phyloP scores from a whole-genome alignment of 2,888 invertebrate species.

The Ectropis crepuscularia region DNA sequence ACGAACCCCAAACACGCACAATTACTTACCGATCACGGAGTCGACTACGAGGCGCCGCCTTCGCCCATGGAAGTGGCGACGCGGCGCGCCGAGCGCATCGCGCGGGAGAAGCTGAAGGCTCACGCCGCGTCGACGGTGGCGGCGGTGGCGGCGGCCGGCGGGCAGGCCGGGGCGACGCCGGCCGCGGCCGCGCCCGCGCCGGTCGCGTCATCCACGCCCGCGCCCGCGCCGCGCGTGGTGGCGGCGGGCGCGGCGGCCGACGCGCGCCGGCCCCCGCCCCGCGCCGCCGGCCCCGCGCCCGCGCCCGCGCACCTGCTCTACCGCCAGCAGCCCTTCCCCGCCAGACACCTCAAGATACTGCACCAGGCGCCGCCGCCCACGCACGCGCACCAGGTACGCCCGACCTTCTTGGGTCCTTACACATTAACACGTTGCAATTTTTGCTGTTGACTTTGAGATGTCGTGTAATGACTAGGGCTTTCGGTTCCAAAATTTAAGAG shows the following conservation, averaged over 20 bases:
- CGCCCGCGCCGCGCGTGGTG: conserved; percentile 61
- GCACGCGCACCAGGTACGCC: conserved; percentile 45
- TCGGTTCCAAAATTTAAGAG: too few species aligned
- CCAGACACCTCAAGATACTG: conserved; percentile 78
- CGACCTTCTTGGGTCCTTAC: too few species aligned
- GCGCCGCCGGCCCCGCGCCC: conserved; percentile 42
- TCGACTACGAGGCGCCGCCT: conserved; percentile 94
- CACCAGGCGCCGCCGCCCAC: conserved; percentile 61
- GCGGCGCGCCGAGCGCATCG: conserved; percentile 92
- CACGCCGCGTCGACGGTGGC: conserved; percentile 56
- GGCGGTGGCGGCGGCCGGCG: conserved; percentile 76
- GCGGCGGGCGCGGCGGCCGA: conserved; percentile 78
- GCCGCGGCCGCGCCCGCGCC: conserved; percentile 50
- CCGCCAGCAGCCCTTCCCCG: conserved; percentile 84
- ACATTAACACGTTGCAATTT: too few species aligned
- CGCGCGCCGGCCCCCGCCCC: conserved; percentile 73
- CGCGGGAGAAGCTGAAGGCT: conserved; percentile 90
- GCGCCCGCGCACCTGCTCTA: conserved; percentile 84
- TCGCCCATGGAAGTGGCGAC: conserved; percentile 92
- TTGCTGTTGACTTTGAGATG: too few species aligned
- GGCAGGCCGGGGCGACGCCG: conserved; percentile 43
- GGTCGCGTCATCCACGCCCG: conserved; percentile 49
- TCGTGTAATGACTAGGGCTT: too few species aligned
- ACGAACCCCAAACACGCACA: conserved; percentile 94
- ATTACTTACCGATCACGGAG: conserved; percentile 92